Conservation (phyloP, 2,113 vertebrate genomes). For the Periophthalmodon schlosseri region DNA sequence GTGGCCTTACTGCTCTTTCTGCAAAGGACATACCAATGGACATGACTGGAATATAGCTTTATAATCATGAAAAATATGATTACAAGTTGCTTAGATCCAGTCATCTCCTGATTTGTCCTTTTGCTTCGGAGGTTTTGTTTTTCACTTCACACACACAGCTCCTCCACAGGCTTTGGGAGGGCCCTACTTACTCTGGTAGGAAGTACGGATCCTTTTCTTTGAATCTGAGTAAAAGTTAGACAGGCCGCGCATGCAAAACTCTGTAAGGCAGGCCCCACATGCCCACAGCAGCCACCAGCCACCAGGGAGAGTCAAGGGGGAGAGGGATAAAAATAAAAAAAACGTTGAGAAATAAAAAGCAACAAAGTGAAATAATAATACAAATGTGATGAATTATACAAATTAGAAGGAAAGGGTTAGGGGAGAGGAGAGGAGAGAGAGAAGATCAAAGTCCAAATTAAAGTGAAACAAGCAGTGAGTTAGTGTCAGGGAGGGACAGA, state of each 20-base stretch:
- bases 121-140: conserved; percentile 17
- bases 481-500: conserved; percentile 58
- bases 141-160: conserved; percentile 26
- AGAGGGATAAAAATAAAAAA: background rate
- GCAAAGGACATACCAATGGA: conserved; percentile 48
- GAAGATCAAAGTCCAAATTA: conserved; percentile 70
- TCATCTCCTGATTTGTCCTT: conserved; percentile 46
- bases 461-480: conserved; percentile 65
- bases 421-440: conserved; percentile 43
- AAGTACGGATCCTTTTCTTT: conserved; percentile 99
- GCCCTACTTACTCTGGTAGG: conserved; percentile 97
- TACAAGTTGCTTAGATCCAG: conserved; percentile 35
- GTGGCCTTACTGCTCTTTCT: conserved; percentile 42
- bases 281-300: conserved; percentile 89
- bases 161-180: conserved; percentile 51
- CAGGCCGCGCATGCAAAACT: conserved; percentile 99
- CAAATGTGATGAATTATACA: background rate
- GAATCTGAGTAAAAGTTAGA: conserved; percentile 99
- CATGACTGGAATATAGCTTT: conserved; percentile 56
- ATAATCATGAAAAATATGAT: background rate
- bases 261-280: conserved; percentile 95
- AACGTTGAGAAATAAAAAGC: background rate
- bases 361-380: background rate
- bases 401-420: background rate
- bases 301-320: conserved; percentile 48